Conservation (phyloP, 2,797 vertebrate species). For the Anguilla megastoma region DNA sequence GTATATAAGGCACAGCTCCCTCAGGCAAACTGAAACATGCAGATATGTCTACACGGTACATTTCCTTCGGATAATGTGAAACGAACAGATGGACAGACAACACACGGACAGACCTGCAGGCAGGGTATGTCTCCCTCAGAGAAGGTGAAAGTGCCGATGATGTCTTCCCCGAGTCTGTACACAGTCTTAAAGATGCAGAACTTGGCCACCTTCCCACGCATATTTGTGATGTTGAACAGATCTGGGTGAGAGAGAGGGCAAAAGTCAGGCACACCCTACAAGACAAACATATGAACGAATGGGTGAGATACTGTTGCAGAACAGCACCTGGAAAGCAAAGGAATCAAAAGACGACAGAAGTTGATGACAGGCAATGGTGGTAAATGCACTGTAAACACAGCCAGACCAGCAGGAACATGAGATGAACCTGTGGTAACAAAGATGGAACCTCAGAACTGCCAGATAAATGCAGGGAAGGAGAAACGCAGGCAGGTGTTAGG, state of each 20-base stretch:
- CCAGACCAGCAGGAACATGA: neutral
- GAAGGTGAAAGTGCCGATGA: constrained; percentile 92
- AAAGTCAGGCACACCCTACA: neutral
- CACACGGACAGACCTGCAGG: constrained; percentile 79
- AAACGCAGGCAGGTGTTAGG: constrained; percentile 51
- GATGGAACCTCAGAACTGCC: neutral
- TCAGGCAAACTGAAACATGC: neutral
- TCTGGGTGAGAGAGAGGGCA: constrained; percentile 67
- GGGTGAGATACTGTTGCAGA: neutral
- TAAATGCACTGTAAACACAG: neutral
- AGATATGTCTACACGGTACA: neutral
- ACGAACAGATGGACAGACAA: no score
- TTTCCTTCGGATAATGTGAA: neutral
- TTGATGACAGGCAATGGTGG: no score
- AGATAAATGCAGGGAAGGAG: neutral
- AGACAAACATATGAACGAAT: neutral
- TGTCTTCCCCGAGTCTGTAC: constrained; percentile 94
- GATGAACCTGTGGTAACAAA: neutral
- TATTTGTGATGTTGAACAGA: constrained; percentile 94
- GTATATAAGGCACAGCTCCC: no score
- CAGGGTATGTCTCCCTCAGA: constrained; percentile 94
- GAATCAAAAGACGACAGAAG: neutral
- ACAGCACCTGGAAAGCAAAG: neutral
- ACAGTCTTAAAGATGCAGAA: constrained; percentile 96
- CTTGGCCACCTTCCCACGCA: constrained; percentile 90